Evolutionary conservation across 1,140 invertebrate species (phyloP), one percentile per base, ranked within the genome.

Genomic region (Wasmannia auropunctata): DNA sequence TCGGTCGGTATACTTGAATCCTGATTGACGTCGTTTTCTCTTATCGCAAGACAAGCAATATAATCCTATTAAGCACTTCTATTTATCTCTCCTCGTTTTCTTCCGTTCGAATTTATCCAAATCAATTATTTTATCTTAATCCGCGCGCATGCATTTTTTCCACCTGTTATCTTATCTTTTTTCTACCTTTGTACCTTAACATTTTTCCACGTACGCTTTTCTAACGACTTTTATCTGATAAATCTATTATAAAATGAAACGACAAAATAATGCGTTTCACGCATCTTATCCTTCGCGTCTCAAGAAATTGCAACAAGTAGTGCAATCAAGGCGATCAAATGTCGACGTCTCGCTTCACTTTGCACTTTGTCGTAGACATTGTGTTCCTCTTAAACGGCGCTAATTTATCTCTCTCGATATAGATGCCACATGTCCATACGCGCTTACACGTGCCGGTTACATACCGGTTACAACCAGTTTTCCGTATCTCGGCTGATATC

Each of bases 381-480:
- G 34, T 75, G 4, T 63, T n/a, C 62, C 14, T 58, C 14, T 75
- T 43, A 86, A 84, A 34, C 10, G 11, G 49, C 46, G 60, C 37
- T 85, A 89, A 90, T 87, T 84, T 87, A 69, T 89, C 72, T 69
- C 28, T 22, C 40, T 28, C 22, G 37, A 16, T 40, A 43, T 63
- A 19, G 28, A 79, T 28, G 60, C 22, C 43, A 28, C 14, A 79
- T 49, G 16, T 28, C 43, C 14, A 40, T 31, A 16, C 10, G 43
- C 54, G 25, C 22, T 46, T 54, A 54, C 43, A 70, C 62, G 25
- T 63, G 40, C 46, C 65, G 63, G 74, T 46, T 69, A 49, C 28
- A 63, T 80, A 80, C 75, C 69, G 7, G 86, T 70, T 87, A 16
- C 51, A 90, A 87, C 80, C 60, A 90, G 88, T 87, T 89, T 74